Conservation (phyloP, 64 coral and sea anemone genomes). For the Anthopleura sola region DNA sequence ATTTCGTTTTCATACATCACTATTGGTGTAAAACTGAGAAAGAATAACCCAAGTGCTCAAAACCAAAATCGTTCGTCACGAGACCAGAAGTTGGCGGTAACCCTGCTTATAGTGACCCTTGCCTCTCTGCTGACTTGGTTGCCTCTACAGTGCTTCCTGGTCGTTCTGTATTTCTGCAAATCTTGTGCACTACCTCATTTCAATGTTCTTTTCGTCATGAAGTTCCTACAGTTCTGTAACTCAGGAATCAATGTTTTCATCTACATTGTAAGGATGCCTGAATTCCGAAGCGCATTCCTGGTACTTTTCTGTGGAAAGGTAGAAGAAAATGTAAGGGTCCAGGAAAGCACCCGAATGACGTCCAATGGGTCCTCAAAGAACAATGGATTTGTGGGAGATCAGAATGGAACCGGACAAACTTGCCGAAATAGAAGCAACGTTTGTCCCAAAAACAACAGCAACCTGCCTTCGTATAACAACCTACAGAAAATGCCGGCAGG, state of each 20-base stretch:
- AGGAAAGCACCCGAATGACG: background rate
- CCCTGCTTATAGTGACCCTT: background rate
- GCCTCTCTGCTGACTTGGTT: background rate
- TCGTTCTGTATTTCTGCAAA: background rate
- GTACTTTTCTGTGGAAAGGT: background rate
- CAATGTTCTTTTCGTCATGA: background rate
- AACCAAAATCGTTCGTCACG: background rate
- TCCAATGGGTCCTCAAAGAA: background rate
- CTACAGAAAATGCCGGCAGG: background rate
- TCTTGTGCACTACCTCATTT: background rate
- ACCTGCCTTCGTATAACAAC: background rate
- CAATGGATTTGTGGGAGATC: background rate
- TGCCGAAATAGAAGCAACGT: background rate
- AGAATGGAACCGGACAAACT: background rate
- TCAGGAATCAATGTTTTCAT: conserved; percentile 2
- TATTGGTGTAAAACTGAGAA: background rate
- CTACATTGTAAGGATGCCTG: conserved; percentile 2
- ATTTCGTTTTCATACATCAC: background rate
- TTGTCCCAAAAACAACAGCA: background rate
- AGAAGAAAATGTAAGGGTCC: background rate
- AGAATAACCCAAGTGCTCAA: conserved; percentile 8
- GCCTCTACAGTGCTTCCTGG: background rate
- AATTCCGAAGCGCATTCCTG: conserved; percentile 8
- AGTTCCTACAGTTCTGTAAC: conserved; percentile 10
- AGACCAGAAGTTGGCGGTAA: background rate